Evolutionary conservation across 2,888 invertebrate species (phyloP).

Genomic region (Melanchra persicariae): DNA sequence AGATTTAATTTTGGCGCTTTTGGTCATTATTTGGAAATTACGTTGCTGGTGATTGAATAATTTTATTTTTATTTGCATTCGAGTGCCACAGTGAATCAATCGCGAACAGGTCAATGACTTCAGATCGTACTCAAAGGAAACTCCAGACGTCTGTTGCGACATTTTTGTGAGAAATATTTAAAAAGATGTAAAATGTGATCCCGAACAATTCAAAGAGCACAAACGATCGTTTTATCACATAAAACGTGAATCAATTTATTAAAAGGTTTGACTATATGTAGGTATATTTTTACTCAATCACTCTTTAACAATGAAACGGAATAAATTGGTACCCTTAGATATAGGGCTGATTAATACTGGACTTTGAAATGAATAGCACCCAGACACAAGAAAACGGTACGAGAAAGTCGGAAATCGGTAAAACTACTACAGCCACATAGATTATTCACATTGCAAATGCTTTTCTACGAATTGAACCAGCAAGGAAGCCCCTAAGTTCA

Average conservation of each 20-base stretch:
- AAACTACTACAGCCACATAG: not conserved
- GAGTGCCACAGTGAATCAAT: not conserved
- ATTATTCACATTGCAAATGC: constrained; percentile 35
- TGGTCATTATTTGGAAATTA: not conserved
- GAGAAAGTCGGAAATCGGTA: constrained; percentile 3
- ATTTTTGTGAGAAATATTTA: constrained; percentile 3
- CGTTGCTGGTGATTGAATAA: not conserved
- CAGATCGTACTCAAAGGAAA: constrained; percentile 1
- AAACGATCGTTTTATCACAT: constrained; percentile 10
- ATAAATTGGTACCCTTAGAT: constrained; percentile 9
- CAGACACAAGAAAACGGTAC: not conserved
- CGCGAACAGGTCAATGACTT: not conserved
- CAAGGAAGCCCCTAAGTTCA: constrained; percentile 28
- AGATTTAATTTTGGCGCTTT: constrained; percentile 6
- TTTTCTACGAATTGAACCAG: constrained; percentile 5
- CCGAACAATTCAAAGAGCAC: constrained; percentile 25
- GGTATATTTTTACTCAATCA: not conserved
- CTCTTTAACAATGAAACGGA: constrained; percentile 1
- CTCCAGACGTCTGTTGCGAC: constrained; percentile 1
- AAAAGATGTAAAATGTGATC: constrained; percentile 33
- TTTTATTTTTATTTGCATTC: not conserved
- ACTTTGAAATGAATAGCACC: constrained; percentile 2
- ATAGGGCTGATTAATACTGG: not conserved
- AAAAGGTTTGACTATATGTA: not conserved
- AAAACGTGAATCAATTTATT: constrained; percentile 14